A percentile compares a stretch with the other conserved stretches of the same genome.
phyloP scores from a whole-genome alignment of 2,888 invertebrate genomes.

The Cephus nigrinus region DNA sequence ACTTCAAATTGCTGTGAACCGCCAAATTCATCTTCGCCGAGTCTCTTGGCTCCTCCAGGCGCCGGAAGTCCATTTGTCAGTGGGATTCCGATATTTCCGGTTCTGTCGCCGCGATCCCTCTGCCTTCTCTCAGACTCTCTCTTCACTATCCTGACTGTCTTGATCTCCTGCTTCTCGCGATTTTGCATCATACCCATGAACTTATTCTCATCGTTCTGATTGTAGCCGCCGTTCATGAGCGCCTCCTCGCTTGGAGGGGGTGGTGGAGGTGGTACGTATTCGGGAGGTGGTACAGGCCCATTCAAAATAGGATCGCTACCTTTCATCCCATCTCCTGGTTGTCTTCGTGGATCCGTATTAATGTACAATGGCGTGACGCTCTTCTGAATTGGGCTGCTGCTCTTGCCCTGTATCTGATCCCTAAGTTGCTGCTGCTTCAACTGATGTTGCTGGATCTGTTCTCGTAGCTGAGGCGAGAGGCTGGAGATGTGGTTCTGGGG shows the following conservation, averaged over 20 bases:
- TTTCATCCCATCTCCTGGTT: conserved; percentile 44
- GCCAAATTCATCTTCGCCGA: conserved; percentile 50
- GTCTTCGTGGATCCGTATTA: conserved; percentile 71
- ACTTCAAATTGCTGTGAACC: conserved; percentile 56
- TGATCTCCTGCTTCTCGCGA: conserved; percentile 88
- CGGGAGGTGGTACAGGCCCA: conserved; percentile 49
- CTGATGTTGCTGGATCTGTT: conserved; percentile 61
- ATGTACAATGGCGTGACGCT: conserved; percentile 74
- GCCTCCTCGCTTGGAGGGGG: conserved; percentile 55
- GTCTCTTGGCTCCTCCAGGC: conserved; percentile 54
- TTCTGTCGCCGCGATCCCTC: conserved; percentile 79
- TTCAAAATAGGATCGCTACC: conserved; percentile 44
- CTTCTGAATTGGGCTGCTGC: conserved; percentile 42
- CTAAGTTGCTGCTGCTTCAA: conserved; percentile 57
- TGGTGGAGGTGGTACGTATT: conserved; percentile 60
- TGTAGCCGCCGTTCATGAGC: conserved; percentile 48
- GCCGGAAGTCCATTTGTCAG: conserved; percentile 54
- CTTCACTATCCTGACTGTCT: conserved; percentile 94
- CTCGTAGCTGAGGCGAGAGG: conserved; percentile 53
- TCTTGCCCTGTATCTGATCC: conserved; percentile 59
- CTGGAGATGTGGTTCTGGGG: conserved; percentile 52
- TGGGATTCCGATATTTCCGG: conserved; percentile 60
- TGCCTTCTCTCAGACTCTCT: conserved; percentile 89
- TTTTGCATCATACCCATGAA: conserved; percentile 68
- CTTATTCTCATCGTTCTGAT: conserved; percentile 52